Evolutionary conservation across 2,888 invertebrate genomes (phyloP), one percentile per base, ranked within the genome.

Genomic region (Sarcophaga rosellei): DNA sequence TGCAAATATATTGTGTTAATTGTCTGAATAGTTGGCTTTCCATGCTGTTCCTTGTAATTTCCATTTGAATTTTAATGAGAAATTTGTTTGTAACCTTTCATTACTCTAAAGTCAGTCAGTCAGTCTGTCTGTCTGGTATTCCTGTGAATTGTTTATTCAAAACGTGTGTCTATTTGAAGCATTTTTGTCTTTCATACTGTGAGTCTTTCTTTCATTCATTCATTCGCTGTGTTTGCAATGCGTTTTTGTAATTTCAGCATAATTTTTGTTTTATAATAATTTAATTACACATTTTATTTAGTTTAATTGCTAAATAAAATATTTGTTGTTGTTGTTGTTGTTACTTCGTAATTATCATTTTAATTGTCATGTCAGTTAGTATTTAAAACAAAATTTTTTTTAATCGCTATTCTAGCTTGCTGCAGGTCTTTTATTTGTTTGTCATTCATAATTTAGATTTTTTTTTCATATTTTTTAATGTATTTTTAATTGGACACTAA

Each of bases 401-500:
- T 8, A 35, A 35, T 10, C 35, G 35, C 35, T 35, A 35, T 35
- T 35, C 35, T 10, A 17, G 20, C 25, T 35, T 17, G 62, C 69
- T 44, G 59, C 21, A 15, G 15, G 53, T 53, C 8, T 44, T 63
- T 47, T 75, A 45, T 12, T 47, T 20, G n/a, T 76, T 63, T 76
- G 62, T 76, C 62, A 70, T 25, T 76, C 35, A 75, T 76, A 69
- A 20, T 61, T 72, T 65, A 2, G 57, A 35, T 23, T 25, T 45
- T 17, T 12, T 72, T 65, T 73, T 70, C n/a, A 47, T 69, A 35
- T 62, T 25, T 57, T 78, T 25, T 25, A 84, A 69, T 69, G 78
- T 70, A 35, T 23, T 79, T 84, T 79, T 75, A 84, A 79, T 84
- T 75, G 75, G 63, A 79, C 59, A 79, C 44, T 84, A 70, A 84